These are phyloP conservation scores for Sinodicranocentrus sp. DNA, from an alignment of 2,888 invertebrate genomes.

Conservation along the genomic window DNA sequence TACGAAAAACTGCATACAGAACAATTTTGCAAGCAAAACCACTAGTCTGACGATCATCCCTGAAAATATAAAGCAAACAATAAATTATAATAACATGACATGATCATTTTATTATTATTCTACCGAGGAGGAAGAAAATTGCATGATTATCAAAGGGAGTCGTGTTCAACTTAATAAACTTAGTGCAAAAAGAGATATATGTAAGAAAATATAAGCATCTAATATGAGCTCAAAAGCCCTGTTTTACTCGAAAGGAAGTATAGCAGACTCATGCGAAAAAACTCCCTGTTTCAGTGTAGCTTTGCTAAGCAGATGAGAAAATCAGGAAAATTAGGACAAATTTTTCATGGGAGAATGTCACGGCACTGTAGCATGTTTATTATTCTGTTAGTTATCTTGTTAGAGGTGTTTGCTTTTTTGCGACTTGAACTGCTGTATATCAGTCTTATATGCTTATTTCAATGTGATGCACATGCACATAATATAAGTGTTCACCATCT, in stretches of 20 bases:
- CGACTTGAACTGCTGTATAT: not conserved
- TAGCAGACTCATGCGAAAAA: too few relatives aligned
- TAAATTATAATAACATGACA: constrained; percentile 44
- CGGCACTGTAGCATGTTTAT: constrained; percentile 6
- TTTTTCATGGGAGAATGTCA: constrained; percentile 62
- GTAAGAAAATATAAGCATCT: not conserved
- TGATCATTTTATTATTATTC: constrained; percentile 24
- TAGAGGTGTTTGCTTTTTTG: not conserved
- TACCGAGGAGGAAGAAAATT: constrained; percentile 25
- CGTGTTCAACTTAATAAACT: constrained; percentile 26
- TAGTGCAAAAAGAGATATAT: not conserved
- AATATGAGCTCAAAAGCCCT: too few relatives aligned
- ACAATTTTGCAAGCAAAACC: too few relatives aligned
- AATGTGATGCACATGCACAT: too few relatives aligned
- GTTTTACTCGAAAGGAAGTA: too few relatives aligned
- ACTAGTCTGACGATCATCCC: too few relatives aligned
- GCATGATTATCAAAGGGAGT: constrained; percentile 27
- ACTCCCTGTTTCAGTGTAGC: not conserved
- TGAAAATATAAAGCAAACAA: constrained; percentile 26
- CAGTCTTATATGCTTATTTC: too few relatives aligned
- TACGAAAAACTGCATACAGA: too few relatives aligned
- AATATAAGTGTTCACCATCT: too few relatives aligned
- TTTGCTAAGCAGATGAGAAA: constrained; percentile 25
- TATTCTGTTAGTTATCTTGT: not conserved
- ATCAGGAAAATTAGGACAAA: constrained; percentile 43